Conservation (phyloP, 1,140 invertebrate species). For the Drosophila lacteicornis region DNA sequence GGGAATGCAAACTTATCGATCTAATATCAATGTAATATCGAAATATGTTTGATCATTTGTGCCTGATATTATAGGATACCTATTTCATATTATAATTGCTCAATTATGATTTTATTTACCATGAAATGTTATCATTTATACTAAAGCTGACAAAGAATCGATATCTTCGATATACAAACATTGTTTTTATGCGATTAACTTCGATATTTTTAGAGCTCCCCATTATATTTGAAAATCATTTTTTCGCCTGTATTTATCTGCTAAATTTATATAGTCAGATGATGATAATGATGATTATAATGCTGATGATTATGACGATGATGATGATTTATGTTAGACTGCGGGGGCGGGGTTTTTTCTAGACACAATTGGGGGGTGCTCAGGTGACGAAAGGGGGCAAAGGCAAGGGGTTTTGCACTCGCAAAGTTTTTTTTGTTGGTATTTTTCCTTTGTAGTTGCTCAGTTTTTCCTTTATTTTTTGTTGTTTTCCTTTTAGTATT, state of each 20-base stretch:
- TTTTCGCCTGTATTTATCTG: constrained; percentile 37
- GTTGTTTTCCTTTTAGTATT: constrained; percentile 39
- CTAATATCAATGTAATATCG: background rate
- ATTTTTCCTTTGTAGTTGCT: constrained; percentile 44
- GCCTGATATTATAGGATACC: background rate
- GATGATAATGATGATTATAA: constrained; percentile 1
- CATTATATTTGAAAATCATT: background rate
- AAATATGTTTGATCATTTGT: background rate
- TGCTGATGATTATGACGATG: constrained; percentile 40
- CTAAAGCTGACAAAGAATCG: no score
- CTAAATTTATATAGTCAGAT: constrained; percentile 61
- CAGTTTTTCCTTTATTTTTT: constrained; percentile 48
- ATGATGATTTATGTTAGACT: constrained; percentile 36
- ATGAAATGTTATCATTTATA: no score
- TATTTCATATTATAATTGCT: background rate
- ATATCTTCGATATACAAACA: background rate
- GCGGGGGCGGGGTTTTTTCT: constrained; percentile 15
- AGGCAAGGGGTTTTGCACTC: constrained; percentile 17
- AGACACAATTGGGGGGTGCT: background rate
- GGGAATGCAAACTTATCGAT: background rate
- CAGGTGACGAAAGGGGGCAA: background rate
- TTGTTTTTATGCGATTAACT: background rate
- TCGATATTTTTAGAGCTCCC: background rate
- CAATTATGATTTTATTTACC: background rate
- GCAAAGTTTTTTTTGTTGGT: constrained; percentile 2